phyloP scores from a whole-genome alignment of 2,113 vertebrate genomes.

The Drymodes brunneopygia region DNA sequence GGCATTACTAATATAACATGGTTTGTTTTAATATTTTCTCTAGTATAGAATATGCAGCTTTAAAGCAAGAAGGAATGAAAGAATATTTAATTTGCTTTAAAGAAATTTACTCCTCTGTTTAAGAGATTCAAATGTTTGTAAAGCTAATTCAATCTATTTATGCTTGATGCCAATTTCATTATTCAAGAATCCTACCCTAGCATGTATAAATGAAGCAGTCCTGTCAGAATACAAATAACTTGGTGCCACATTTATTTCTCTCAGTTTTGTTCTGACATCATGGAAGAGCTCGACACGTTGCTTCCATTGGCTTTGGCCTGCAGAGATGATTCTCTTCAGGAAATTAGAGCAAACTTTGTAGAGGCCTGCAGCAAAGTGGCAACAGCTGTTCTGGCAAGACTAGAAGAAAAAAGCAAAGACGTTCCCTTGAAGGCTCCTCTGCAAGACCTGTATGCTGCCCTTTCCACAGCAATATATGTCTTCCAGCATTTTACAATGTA shows the following conservation, averaged over 20 bases:
- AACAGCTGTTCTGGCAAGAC: conserved; percentile 77
- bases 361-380: conserved; percentile 84
- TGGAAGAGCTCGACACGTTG: conserved; percentile 85
- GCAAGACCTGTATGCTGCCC: conserved; percentile 74
- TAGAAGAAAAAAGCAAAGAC: conserved; percentile 81
- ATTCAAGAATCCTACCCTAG: conserved; percentile 37
- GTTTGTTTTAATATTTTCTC: background rate
- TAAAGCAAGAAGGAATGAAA: background rate
- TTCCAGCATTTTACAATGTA: conserved; percentile 79
- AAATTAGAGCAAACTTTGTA: conserved; percentile 85
- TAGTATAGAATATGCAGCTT: background rate
- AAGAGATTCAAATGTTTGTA: conserved; percentile 27
- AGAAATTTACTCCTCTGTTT: background rate
- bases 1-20: background rate
- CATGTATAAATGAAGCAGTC: conserved; percentile 35
- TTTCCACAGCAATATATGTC: conserved; percentile 80
- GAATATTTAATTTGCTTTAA: background rate
- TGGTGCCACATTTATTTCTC: conserved; percentile 54
- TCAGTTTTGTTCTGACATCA: conserved; percentile 89
- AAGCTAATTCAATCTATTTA: conserved; percentile 39
- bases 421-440: conserved; percentile 80
- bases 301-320: conserved; percentile 88
- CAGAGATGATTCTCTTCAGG: conserved; percentile 81
- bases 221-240: conserved; percentile 65
- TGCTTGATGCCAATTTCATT: conserved; percentile 43